Evolutionary conservation across 1,140 invertebrate species (phyloP).

Genomic region (Belonocnema kinseyi): DNA sequence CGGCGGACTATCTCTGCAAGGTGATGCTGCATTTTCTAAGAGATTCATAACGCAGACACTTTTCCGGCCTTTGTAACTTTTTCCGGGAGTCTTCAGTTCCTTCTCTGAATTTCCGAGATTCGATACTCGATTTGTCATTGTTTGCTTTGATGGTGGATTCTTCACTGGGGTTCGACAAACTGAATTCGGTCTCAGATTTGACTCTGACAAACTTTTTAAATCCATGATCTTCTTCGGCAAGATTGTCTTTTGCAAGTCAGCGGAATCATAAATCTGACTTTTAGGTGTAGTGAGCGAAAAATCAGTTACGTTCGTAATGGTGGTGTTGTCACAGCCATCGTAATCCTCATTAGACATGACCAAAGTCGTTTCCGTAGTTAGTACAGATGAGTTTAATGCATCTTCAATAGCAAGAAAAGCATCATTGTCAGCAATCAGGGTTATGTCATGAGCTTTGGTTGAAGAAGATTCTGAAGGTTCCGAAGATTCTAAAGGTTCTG

Average conservation of each 20-base stretch:
- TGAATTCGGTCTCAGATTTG: not conserved
- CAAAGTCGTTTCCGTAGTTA: not conserved
- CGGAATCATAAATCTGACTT: no score
- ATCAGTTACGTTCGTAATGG: no score
- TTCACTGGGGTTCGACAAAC: not conserved
- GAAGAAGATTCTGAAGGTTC: no score
- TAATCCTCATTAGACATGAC: not conserved
- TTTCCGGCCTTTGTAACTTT: constrained; percentile 39
- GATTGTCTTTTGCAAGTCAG: no score
- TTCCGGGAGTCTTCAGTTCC: constrained; percentile 34
- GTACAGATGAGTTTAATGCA: not conserved
- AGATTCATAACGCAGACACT: constrained; percentile 51
- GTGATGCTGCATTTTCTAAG: constrained; percentile 66
- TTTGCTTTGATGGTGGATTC: not conserved
- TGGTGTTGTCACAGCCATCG: no score
- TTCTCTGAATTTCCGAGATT: constrained; percentile 39
- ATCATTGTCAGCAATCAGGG: constrained; percentile 59
- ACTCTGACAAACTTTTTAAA: not conserved
- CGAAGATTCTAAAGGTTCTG: no score
- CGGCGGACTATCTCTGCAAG: constrained; percentile 70
- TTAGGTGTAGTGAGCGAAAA: no score
- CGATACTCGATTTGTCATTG: constrained; percentile 33
- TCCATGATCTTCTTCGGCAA: no score
- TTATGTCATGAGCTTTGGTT: constrained; percentile 50
- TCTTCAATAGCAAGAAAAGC: constrained; percentile 9